Evolutionary conservation across 37 sponge, comb jelly and placozoan species (phyloP), one percentile per base, ranked within the genome.

Genomic region (Chondrilla cf. caribensis): DNA sequence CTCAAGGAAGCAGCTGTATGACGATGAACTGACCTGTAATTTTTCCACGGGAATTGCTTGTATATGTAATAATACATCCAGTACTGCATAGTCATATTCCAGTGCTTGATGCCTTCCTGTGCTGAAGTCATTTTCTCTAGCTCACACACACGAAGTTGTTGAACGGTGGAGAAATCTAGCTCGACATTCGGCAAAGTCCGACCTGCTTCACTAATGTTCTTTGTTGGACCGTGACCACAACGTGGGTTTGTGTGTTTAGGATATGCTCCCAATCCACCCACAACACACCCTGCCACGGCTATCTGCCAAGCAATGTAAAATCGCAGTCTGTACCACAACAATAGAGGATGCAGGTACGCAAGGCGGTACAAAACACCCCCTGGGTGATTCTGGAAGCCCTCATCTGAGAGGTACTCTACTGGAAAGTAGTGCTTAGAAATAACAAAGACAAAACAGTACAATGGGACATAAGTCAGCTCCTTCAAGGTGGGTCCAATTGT

Each of bases 1-100:
- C n/a, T n/a, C n/a, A n/a, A n/a, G n/a, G n/a, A n/a, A n/a, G n/a
- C n/a, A n/a, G n/a, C n/a, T n/a, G n/a, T n/a, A n/a, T n/a, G n/a
- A n/a, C n/a, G n/a, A 62, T 15, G 22, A 1, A 2, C 64, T 57
- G 1, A 80, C 72, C 86, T 79, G 66, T 58, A 85, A 26, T 21
- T 18, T 37, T 44, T 85, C 57, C 42, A 64, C 42, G 86, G 79
- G 41, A 88, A 84, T 32, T 51, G 64, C 54, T 59, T 83, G 71
- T 62, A 89, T 3, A 89, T 39, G 36, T 86, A 81, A 60, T 81
- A 37, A 32, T 75, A 79, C 78, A 89, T 58, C 86, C 82, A 89
- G 65, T 37, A 83, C 60, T 89, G 90, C 17, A 86, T 82, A 15
- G 86, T 81, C 90, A 89, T 86, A 72, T 89, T 89, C 90, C 90